Conservation (phyloP, 2,888 invertebrate species). For the Lasius fuliginosus region DNA sequence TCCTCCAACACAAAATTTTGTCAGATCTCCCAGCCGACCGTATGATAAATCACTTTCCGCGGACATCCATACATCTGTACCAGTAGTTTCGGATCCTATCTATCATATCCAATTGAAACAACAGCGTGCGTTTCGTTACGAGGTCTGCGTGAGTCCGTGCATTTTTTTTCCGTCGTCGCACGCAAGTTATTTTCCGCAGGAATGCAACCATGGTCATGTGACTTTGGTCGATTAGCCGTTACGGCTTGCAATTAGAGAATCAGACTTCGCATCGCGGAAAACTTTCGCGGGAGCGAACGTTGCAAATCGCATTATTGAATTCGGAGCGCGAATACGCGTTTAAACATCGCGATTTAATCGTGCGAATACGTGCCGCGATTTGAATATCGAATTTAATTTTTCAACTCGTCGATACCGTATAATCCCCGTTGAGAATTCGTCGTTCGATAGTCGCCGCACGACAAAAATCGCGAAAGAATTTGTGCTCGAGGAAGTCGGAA, state of each 20-base stretch:
- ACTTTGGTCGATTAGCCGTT: constrained; percentile 26
- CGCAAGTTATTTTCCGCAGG: not conserved
- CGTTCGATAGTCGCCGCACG: not conserved
- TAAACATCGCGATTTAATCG: constrained; percentile 1
- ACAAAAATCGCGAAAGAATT: constrained; percentile 26
- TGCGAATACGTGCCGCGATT: not conserved
- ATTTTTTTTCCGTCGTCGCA: constrained; percentile 6
- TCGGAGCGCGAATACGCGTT: not conserved
- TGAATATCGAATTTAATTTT: not conserved
- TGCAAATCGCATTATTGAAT: constrained; percentile 10
- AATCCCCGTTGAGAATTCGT: not conserved
- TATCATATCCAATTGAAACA: constrained; percentile 36
- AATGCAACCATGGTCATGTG: not conserved
- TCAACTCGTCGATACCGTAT: constrained; percentile 1
- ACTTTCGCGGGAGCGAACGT: constrained; percentile 7
- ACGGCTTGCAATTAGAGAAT: constrained; percentile 18
- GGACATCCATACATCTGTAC: constrained; percentile 67
- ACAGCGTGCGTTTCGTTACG: constrained; percentile 22
- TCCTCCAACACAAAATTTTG: constrained; percentile 17
- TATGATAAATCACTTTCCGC: constrained; percentile 66
- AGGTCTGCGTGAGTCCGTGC: not conserved
- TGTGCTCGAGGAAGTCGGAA: constrained; percentile 1
- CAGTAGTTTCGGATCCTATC: constrained; percentile 59
- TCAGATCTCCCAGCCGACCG: not conserved
- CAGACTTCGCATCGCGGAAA: not conserved